phyloP scores from a whole-genome alignment of 2,888 invertebrate species.

The Eupithecia abbreviata region DNA sequence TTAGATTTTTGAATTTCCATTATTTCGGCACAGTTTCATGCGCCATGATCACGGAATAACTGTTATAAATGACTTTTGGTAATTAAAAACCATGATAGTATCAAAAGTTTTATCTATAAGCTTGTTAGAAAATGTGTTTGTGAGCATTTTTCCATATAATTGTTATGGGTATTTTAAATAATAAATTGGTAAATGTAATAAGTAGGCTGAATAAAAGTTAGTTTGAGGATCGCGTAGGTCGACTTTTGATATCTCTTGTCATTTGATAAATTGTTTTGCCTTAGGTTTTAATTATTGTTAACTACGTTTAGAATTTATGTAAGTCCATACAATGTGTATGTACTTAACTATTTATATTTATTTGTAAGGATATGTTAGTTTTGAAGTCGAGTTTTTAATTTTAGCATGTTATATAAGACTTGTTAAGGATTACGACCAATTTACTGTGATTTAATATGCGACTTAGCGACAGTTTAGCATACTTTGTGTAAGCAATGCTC shows the following conservation, averaged over 20 bases:
- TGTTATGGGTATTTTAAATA: background rate
- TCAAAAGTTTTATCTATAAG: too few relatives aligned
- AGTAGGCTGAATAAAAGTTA: background rate
- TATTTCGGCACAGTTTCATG: too few relatives aligned
- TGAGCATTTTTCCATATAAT: background rate
- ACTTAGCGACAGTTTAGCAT: slow-evolving; percentile 58
- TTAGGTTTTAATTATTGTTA: slow-evolving; percentile 18
- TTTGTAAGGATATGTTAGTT: slow-evolving; percentile 40
- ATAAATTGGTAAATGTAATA: slow-evolving; percentile 1
- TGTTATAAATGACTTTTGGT: too few relatives aligned
- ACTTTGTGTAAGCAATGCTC: slow-evolving; percentile 60
- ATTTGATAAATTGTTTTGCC: slow-evolving; percentile 15
- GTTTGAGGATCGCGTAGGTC: background rate
- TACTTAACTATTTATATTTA: slow-evolving; percentile 41
- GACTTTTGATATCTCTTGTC: slow-evolving; percentile 22
- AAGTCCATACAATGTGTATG: slow-evolving; percentile 32
- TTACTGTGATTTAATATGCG: slow-evolving; percentile 76
- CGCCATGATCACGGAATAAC: too few relatives aligned
- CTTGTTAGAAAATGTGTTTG: background rate
- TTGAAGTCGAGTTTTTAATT: slow-evolving; percentile 41
- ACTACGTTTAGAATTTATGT: slow-evolving; percentile 15
- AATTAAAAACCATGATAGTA: too few relatives aligned
- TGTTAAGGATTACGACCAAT: slow-evolving; percentile 40
- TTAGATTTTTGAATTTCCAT: too few relatives aligned
- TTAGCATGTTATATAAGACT: slow-evolving; percentile 37